phyloP scores from a whole-genome alignment of 2,888 invertebrate species.

The Linnaemya vulpina region DNA sequence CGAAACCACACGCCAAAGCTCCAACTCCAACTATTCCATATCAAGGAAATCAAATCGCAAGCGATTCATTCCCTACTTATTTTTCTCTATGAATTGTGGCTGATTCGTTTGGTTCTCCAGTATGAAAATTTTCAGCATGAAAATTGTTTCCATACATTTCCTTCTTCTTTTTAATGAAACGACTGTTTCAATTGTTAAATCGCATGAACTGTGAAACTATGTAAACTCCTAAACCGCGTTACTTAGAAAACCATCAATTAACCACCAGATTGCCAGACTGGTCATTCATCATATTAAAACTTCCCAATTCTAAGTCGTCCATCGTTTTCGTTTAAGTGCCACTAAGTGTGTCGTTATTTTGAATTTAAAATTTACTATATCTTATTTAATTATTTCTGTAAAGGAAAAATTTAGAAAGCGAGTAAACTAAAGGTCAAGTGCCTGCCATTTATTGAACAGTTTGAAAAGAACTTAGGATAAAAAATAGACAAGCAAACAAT shows the following conservation, averaged over 20 bases:
- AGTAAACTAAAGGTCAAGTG: constrained; percentile 40
- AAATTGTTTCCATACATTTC: neutral
- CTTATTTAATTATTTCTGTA: constrained; percentile 15
- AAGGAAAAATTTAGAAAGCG: constrained; percentile 23
- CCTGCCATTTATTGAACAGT: constrained; percentile 25
- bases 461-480: constrained; percentile 3
- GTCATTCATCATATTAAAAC: constrained; percentile 6
- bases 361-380: constrained; percentile 1
- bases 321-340: constrained; percentile 23
- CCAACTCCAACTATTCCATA: constrained; percentile 24
- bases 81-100: neutral
- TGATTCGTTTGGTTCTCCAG: neutral
- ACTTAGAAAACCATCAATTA: constrained; percentile 26
- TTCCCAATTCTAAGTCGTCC: neutral
- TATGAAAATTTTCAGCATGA: too few species aligned
- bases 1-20: constrained; percentile 12
- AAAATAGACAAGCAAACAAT: constrained; percentile 10
- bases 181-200: neutral
- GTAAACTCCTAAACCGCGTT: constrained; percentile 19
- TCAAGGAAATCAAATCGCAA: neutral
- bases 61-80: neutral
- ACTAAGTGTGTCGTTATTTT: constrained; percentile 45
- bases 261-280: neutral
- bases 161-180: constrained; percentile 5
- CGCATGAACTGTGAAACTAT: constrained; percentile 10